A percentile compares a stretch with the other conserved stretches of the same genome.
These are phyloP conservation scores for Drosophila biarmipes DNA, from an alignment of 1,140 invertebrate genomes.

Conservation along the genomic window DNA sequence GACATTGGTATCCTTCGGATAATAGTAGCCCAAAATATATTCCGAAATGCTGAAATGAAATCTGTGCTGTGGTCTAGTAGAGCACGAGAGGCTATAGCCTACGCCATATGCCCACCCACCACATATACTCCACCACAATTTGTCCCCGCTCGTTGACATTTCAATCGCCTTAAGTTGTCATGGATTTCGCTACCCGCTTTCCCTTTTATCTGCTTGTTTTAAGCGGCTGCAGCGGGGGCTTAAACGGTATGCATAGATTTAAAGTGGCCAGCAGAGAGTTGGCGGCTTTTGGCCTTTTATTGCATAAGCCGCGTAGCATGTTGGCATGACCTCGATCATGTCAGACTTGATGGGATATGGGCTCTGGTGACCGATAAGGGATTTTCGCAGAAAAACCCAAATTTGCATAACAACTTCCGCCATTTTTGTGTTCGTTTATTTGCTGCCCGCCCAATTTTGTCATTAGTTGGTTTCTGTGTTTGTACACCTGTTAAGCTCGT, in stretches of 20 bases:
- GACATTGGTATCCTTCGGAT: constrained; percentile 23
- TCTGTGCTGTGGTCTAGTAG: constrained; percentile 10
- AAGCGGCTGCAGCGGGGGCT: constrained; percentile 34
- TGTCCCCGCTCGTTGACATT: constrained; percentile 43
- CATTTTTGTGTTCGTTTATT: constrained; percentile 48
- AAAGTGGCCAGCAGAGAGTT: constrained; percentile 23
- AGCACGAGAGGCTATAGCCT: background rate
- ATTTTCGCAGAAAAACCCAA: constrained; percentile 36
- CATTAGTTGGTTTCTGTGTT: constrained; percentile 32
- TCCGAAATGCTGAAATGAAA: constrained; percentile 10
- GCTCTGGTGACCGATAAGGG: constrained; percentile 23
- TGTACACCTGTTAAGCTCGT: constrained; percentile 52
- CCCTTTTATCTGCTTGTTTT: constrained; percentile 32
- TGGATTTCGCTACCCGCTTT: constrained; percentile 17
- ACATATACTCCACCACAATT: constrained; percentile 7
- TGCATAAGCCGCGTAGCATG: constrained; percentile 20
- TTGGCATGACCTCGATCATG: constrained; percentile 21
- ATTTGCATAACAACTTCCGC: constrained; percentile 75
- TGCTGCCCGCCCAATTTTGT: constrained; percentile 31
- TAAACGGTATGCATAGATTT: constrained; percentile 39
- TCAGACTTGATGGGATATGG: constrained; percentile 18
- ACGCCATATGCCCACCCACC: background rate
- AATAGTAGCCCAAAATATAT: constrained; percentile 16
- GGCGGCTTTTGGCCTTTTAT: constrained; percentile 29
- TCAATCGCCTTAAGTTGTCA: constrained; percentile 57